These are phyloP conservation scores for Popillia japonica DNA, from an alignment of 1,140 invertebrate genomes.

Conservation along the genomic window DNA sequence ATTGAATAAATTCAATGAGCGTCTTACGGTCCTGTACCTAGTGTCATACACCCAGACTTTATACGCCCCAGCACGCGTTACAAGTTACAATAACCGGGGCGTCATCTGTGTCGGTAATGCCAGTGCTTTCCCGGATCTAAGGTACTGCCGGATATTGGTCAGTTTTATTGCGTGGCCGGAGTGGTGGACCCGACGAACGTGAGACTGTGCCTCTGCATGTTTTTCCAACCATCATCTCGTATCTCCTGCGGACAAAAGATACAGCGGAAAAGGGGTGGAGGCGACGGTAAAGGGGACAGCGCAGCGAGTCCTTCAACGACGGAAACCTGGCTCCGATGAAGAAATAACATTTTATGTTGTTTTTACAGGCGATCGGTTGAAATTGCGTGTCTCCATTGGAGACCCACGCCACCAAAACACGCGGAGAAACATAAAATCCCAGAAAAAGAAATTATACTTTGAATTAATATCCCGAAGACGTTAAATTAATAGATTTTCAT, in stretches of 20 bases:
- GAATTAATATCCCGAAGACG: slow-evolving; percentile 34
- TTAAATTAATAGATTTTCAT: slow-evolving; percentile 26
- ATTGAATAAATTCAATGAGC: neutral
- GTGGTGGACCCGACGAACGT: slow-evolving; percentile 52
- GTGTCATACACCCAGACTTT: neutral
- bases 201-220: slow-evolving; percentile 51
- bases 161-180: slow-evolving; percentile 55
- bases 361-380: slow-evolving; percentile 53
- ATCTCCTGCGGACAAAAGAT: slow-evolving; percentile 40
- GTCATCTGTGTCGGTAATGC: slow-evolving; percentile 44
- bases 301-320: slow-evolving; percentile 36
- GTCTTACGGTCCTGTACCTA: neutral
- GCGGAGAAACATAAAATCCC: slow-evolving; percentile 9
- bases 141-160: slow-evolving; percentile 56
- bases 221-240: slow-evolving; percentile 52
- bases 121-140: slow-evolving; percentile 44
- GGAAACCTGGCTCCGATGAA: slow-evolving; percentile 57
- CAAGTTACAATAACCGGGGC: slow-evolving; percentile 53
- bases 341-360: slow-evolving; percentile 59
- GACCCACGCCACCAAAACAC: neutral
- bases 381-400: slow-evolving; percentile 42
- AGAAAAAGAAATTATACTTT: slow-evolving; percentile 37
- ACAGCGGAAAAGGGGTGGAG: slow-evolving; percentile 25
- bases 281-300: neutral
- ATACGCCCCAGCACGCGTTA: slow-evolving; percentile 33